Conservation (phyloP, 2,113 vertebrate species). For the Malurus melanocephalus region DNA sequence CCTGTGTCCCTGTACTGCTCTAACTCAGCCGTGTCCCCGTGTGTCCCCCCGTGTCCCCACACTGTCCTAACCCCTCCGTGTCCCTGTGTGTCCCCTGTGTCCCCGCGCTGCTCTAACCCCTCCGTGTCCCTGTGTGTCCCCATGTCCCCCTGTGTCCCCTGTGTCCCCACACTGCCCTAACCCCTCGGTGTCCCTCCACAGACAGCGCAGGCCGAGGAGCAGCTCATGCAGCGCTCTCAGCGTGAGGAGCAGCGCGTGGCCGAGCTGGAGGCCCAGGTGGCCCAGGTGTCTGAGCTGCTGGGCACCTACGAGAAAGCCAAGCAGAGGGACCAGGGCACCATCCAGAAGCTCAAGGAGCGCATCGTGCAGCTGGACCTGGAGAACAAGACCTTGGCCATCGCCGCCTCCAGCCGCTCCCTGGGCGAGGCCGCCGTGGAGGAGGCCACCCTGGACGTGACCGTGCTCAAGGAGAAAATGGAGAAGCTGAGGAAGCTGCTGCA, state of each 20-base stretch:
- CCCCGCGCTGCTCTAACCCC: not conserved
- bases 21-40: no score
- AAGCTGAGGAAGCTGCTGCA: conserved; percentile 81
- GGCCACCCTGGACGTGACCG: conserved; percentile 73
- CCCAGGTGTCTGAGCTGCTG: conserved; percentile 85
- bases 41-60: not conserved
- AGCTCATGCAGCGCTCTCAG: conserved; percentile 77
- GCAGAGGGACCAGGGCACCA: conserved; percentile 82
- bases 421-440: conserved; percentile 73
- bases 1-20: no score
- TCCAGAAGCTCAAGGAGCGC: conserved; percentile 85
- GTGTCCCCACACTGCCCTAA: not conserved
- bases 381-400: conserved; percentile 87
- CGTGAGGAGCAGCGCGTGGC: conserved; percentile 84
- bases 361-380: conserved; percentile 88
- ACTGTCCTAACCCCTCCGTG: no score
- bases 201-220: conserved; percentile 80
- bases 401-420: conserved; percentile 71
- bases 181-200: not conserved
- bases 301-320: conserved; percentile 84
- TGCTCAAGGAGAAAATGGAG: conserved; percentile 84
- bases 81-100: not conserved
- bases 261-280: conserved; percentile 82
- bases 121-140: no score
- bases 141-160: no score